Conservation (phyloP, 2,888 invertebrate species). For the Polymixis lichenea region DNA sequence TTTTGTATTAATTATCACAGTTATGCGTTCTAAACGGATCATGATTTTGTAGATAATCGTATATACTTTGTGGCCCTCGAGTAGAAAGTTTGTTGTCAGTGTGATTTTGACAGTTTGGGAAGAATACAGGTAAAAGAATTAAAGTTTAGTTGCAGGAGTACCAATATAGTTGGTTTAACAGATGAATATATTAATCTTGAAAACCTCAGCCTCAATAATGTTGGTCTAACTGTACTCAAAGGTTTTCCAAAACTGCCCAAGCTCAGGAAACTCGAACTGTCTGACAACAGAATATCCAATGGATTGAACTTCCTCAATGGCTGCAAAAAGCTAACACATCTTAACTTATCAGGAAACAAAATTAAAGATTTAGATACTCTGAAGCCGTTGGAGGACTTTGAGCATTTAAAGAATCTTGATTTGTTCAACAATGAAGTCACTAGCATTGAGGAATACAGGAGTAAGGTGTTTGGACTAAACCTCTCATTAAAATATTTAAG, state of each 20-base stretch:
- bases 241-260: slow-evolving; percentile 98
- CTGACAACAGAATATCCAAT: slow-evolving; percentile 98
- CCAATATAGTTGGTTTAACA: slow-evolving; percentile 97
- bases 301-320: slow-evolving; percentile 96
- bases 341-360: slow-evolving; percentile 99
- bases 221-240: slow-evolving; percentile 98
- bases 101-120: too few species aligned
- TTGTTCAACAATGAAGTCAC: slow-evolving; percentile 99
- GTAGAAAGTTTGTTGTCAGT: too few species aligned
- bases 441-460: slow-evolving; percentile 96
- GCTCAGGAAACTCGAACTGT: slow-evolving; percentile 97
- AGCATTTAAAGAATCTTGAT: slow-evolving; percentile 96
- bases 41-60: too few species aligned
- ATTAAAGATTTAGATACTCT: slow-evolving; percentile 98
- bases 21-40: too few species aligned
- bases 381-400: slow-evolving; percentile 97
- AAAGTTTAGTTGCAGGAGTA: slow-evolving; percentile 98
- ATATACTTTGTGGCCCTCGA: too few species aligned
- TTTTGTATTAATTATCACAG: too few species aligned
- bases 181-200: slow-evolving; percentile 98
- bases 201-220: slow-evolving; percentile 98
- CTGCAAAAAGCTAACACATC: slow-evolving; percentile 96
- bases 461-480: slow-evolving; percentile 97
- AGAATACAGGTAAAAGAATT: slow-evolving; percentile 96
- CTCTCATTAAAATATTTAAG: slow-evolving; percentile 97